Evolutionary conservation across 2,888 invertebrate species (phyloP).

Genomic region (Sinotaia quadrata): DNA sequence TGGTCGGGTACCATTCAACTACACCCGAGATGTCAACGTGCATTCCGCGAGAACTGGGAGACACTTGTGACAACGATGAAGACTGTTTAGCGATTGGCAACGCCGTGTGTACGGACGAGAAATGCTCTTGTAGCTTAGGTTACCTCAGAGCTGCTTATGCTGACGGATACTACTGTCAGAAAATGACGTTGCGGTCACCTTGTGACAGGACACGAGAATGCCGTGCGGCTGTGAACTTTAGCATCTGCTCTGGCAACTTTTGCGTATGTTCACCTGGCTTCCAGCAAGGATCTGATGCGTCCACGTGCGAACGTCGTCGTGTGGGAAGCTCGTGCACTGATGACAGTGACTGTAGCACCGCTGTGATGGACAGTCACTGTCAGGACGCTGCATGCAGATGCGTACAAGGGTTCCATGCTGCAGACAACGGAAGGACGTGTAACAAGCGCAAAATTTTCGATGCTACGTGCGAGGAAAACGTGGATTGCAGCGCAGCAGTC

Average conservation of each 20-base stretch:
- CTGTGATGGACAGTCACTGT: constrained; percentile 46
- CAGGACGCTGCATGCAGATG: constrained; percentile 3
- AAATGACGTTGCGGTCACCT: background rate
- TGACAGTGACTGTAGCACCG: constrained; percentile 43
- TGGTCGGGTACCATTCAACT: background rate
- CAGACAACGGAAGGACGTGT: background rate
- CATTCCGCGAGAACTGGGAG: background rate
- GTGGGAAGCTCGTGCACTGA: constrained; percentile 19
- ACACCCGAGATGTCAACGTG: background rate
- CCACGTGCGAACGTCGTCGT: background rate
- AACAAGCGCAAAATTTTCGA: background rate
- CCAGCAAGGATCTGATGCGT: background rate
- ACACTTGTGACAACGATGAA: background rate
- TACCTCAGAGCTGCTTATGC: background rate
- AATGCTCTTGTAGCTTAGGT: background rate
- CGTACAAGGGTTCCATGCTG: constrained; percentile 5
- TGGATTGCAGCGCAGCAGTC: constrained; percentile 18
- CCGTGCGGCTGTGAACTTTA: background rate
- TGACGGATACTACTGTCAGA: too few species aligned
- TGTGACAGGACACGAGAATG: constrained; percentile 13
- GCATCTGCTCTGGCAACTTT: background rate
- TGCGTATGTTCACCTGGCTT: background rate
- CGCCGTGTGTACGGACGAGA: background rate
- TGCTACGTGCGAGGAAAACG: background rate
- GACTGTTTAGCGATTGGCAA: background rate